Evolutionary conservation across 2,888 invertebrate genomes (phyloP).

Genomic region (Pyrrhosoma nymphula): DNA sequence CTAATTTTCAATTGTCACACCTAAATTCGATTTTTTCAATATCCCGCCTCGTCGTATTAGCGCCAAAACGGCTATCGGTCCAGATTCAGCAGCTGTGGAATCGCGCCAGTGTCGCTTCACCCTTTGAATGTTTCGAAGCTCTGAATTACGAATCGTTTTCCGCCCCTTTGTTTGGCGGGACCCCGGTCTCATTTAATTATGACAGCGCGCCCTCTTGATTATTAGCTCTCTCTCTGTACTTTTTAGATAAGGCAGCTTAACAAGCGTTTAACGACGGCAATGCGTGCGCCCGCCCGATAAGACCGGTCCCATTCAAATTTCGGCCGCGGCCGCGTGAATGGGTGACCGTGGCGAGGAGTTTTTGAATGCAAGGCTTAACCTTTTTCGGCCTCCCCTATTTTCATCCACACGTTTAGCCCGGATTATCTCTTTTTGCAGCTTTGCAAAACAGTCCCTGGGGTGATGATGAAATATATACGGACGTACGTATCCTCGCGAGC

Average conservation of each 20-base stretch:
- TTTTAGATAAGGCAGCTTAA: slow-evolving; percentile 9
- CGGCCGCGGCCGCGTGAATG: neutral
- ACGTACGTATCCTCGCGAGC: neutral
- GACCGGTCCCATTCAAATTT: neutral
- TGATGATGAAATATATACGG: neutral
- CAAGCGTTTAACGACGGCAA: neutral
- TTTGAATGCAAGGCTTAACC: neutral
- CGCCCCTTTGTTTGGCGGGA: neutral
- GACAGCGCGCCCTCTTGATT: neutral
- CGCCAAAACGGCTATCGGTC: neutral
- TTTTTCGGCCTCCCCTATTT: neutral
- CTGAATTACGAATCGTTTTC: neutral
- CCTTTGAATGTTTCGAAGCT: neutral
- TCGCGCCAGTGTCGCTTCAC: neutral
- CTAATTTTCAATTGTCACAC: no score
- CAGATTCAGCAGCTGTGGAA: neutral
- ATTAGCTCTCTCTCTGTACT: neutral
- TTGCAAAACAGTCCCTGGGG: neutral
- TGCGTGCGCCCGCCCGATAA: neutral
- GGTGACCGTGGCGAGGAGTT: neutral
- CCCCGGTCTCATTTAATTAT: neutral
- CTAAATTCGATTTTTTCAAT: no score
- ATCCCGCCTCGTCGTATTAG: neutral
- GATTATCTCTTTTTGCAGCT: neutral
- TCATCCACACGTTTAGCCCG: neutral